phyloP scores from a whole-genome alignment of 2,113 vertebrate species.

The Pseudorhombus dupliciocellatus region DNA sequence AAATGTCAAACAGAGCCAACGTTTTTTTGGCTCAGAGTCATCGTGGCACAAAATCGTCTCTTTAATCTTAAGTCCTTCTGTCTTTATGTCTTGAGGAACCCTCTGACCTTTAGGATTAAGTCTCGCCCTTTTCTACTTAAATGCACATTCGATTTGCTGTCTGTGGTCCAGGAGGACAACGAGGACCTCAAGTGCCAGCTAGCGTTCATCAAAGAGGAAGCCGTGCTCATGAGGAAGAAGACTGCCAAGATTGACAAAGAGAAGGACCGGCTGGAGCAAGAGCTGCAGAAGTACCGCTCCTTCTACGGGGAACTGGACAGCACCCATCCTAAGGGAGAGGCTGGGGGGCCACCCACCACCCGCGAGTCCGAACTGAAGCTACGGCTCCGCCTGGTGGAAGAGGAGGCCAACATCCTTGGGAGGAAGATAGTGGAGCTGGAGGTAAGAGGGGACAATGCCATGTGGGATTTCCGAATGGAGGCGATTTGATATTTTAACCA shows the following conservation, averaged over 20 bases:
- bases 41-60: conserved; percentile 19
- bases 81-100: conserved; percentile 4
- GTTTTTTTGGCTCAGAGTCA: conserved; percentile 21
- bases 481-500: not conserved
- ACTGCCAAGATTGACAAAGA: conserved; percentile 97
- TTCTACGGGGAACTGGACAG: conserved; percentile 97
- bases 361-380: conserved; percentile 96
- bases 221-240: conserved; percentile 95
- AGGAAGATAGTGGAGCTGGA: conserved; percentile 97
- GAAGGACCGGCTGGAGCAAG: conserved; percentile 92
- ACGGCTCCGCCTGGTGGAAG: conserved; percentile 92
- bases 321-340: conserved; percentile 93
- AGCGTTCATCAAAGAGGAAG: conserved; percentile 95
- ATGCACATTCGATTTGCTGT: conserved; percentile 3
- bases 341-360: conserved; percentile 93
- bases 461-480: not conserved
- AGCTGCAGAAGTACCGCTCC: conserved; percentile 94
- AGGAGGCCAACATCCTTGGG: conserved; percentile 97
- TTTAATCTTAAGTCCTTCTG: conserved; percentile 27
- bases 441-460: conserved; percentile 51
- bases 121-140: not conserved
- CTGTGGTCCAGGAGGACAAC: conserved; percentile 87
- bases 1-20: conserved; percentile 14
- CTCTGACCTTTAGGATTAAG: conserved; percentile 12
- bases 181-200: conserved; percentile 97